A percentile compares a stretch with the other conserved stretches of the same genome.
Evolutionary conservation across 2,113 vertebrate genomes (phyloP).

Genomic region (Acanthisitta chloris): DNA sequence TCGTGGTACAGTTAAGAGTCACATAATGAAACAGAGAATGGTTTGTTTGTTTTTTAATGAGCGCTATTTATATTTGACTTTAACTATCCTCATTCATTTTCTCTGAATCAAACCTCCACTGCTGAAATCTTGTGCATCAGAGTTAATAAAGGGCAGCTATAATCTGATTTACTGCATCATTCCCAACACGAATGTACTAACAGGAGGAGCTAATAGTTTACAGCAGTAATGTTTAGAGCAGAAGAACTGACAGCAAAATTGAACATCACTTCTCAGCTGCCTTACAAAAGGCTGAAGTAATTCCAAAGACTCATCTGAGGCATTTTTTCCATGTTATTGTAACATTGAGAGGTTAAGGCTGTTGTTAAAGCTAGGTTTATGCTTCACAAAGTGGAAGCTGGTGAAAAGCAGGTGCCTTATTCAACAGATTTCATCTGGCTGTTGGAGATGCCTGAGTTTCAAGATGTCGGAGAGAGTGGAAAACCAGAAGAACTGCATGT

Average conservation of each 20-base stretch:
- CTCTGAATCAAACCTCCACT: constrained; percentile 19
- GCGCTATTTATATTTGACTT: constrained; percentile 59
- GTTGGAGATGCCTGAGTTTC: not conserved
- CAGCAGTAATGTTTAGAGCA: not conserved
- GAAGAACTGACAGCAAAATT: not conserved
- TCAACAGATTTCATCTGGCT: not conserved
- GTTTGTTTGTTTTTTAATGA: constrained; percentile 63
- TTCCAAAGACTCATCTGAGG: not conserved
- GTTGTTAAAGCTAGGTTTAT: not conserved
- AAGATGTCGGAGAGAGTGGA: not conserved
- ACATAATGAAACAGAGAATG: constrained; percentile 32
- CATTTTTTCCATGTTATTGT: not conserved
- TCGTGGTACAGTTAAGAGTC: constrained; percentile 12
- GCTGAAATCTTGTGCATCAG: not conserved
- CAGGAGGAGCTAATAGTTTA: not conserved
- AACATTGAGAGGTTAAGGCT: not conserved
- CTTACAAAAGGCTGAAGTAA: not conserved
- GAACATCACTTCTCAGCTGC: not conserved
- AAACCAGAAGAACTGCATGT: not conserved
- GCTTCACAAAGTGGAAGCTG: not conserved
- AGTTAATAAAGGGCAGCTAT: constrained; percentile 37
- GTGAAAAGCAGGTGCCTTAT: not conserved
- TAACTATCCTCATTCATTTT: constrained; percentile 47
- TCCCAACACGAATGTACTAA: not conserved
- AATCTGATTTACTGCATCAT: constrained; percentile 32